phyloP scores from a whole-genome alignment of 2,888 invertebrate species.

The Tachina fera region DNA sequence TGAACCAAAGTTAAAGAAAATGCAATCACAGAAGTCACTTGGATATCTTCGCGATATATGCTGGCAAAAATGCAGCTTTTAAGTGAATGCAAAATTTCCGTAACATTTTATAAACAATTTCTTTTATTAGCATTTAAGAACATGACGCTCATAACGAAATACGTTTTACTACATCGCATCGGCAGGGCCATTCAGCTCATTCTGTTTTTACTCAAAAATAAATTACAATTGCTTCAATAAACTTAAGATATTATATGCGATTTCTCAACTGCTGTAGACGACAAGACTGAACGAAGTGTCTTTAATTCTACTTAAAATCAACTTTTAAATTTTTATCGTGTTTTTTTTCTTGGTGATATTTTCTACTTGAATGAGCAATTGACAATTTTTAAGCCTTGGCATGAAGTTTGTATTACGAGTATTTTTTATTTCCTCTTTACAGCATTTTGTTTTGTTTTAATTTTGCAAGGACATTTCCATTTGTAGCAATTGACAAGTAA shows the following conservation, averaged over 20 bases:
- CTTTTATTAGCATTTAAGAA: too few species aligned
- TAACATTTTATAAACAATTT: too few species aligned
- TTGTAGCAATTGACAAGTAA: constrained; percentile 27
- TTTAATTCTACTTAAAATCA: background rate
- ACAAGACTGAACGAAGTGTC: background rate
- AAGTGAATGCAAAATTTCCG: too few species aligned
- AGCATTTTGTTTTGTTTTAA: constrained; percentile 8
- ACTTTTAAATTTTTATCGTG: background rate
- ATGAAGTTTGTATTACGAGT: background rate
- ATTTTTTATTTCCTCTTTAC: background rate
- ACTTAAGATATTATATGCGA: background rate
- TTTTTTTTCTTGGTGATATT: background rate
- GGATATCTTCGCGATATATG: too few species aligned
- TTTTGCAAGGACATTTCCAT: constrained; percentile 40
- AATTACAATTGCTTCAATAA: background rate
- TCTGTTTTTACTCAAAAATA: too few species aligned
- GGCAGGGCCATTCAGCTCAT: too few species aligned
- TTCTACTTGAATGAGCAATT: background rate
- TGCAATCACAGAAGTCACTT: too few species aligned
- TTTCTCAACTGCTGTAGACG: background rate
- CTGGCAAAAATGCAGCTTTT: too few species aligned
- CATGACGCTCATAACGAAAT: too few species aligned
- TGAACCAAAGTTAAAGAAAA: too few species aligned
- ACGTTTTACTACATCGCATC: too few species aligned
- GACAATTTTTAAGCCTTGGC: constrained; percentile 32